Base-by-base conservation (phyloP, 2,797 vertebrate species). In the Aulostomus chinensis region DNA sequence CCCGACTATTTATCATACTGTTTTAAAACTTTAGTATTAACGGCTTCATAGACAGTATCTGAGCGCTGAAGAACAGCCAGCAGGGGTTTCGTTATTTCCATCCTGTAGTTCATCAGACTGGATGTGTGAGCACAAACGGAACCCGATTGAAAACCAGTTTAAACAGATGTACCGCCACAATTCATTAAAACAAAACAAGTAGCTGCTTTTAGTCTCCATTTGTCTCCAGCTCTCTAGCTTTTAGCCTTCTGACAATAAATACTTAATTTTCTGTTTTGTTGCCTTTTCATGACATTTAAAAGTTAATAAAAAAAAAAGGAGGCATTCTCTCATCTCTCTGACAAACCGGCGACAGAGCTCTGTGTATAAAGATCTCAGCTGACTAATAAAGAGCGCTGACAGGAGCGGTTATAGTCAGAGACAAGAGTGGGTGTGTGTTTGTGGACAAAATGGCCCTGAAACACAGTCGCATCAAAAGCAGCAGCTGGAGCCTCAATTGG, bases 361-460 rank as follows among this genome's bases (percentile, higher is more conserved):
- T 60, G 45, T 68, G 41, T 48, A 17, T 49, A 20, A 39, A 68
- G 58, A 9, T 47, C 43, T 42, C 63, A 74, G 63, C 71, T 76
- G 73, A 76, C 66, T 45, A 49, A 76, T 73, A 68, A 71, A 71
- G 8, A 1, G 39, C 28, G 9, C 46, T 4, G 46, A 51, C 35
- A 36, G 15, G 9, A 46, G 2, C 5, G 8, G 13, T 8, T 9
- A 9, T 5, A 16, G 58, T 36, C 32, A 51, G 24, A 37, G 45
- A 12, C 5, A 5, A 34, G 41, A 37, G 41, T 1, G 48, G 22
- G 64, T 42, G 42, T 20, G 11, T 33, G 47, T 52, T 35, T 25
- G 60, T 14, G 12, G 20, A 60, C 41, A 37, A 36, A 64, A 50
- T 11, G 38, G 11, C 16, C n/a, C 11, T 49, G 35, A 41, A 49